Evolutionary conservation across 2,797 vertebrate genomes (phyloP).

Genomic region (Menidia menidia): DNA sequence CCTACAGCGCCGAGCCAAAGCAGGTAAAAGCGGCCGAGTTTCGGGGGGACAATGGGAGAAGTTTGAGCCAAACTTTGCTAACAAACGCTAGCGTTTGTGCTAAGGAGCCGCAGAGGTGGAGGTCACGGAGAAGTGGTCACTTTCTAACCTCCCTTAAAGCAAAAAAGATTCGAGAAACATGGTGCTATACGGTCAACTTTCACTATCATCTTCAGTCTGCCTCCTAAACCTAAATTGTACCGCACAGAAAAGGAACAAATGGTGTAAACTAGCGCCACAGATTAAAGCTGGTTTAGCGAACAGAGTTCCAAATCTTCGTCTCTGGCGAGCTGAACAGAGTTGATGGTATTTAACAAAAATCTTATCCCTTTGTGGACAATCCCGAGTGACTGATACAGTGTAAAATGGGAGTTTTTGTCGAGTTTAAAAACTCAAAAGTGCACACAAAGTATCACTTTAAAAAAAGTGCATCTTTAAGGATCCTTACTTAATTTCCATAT

Average conservation of each 20-base stretch:
- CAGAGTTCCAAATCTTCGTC: background rate
- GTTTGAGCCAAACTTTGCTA: constrained; percentile 67
- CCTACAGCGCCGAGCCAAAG: constrained; percentile 38
- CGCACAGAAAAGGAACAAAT: background rate
- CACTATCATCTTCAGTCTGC: background rate
- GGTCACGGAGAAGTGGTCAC: background rate
- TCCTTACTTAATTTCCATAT: no score
- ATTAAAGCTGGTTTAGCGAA: background rate
- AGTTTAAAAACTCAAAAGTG: no score
- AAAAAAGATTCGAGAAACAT: background rate
- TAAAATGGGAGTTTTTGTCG: no score
- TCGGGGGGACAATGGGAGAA: constrained; percentile 70
- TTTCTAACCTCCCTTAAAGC: background rate
- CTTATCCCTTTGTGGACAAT: background rate
- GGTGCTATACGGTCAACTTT: background rate
- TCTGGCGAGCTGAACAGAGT: background rate
- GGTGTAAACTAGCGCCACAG: background rate
- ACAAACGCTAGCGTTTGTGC: constrained; percentile 36
- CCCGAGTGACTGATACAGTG: no score
- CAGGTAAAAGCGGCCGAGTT: constrained; percentile 65
- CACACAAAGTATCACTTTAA: no score
- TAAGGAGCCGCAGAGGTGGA: background rate
- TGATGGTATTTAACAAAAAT: background rate
- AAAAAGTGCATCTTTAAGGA: no score
- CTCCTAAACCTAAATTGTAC: background rate